Percentiles rank a stretch among this genome's conserved stretches.
Conservation (phyloP, 2,797 vertebrate species). For the Alfaro cultratus region DNA sequence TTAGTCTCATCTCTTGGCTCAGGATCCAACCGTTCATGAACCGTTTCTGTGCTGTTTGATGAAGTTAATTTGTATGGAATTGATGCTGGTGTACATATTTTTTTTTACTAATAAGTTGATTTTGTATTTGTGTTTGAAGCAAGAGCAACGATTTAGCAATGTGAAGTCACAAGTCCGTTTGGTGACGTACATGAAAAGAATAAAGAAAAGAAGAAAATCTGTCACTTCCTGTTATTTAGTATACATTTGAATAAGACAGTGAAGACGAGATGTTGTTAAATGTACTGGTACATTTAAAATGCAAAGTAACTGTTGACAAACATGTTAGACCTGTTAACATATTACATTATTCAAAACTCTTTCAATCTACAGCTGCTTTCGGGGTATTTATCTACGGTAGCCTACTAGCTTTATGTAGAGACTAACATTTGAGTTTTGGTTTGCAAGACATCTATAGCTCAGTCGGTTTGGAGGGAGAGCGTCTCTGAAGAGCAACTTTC, state of each 20-base stretch:
- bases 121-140: neutral
- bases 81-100: neutral
- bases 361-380: too few species aligned
- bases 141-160: neutral
- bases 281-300: conserved; percentile 18
- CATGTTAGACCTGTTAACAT: conserved; percentile 16
- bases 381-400: neutral
- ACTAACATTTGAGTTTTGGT: neutral
- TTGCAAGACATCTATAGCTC: neutral
- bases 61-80: neutral
- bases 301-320: conserved; percentile 28
- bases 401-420: neutral
- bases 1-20: neutral
- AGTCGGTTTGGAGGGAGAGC: neutral
- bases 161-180: neutral
- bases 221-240: conserved; percentile 45
- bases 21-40: neutral
- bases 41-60: conserved; percentile 4
- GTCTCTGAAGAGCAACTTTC: neutral
- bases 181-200: conserved; percentile 16
- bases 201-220: conserved; percentile 14
- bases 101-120: neutral
- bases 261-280: conserved; percentile 24
- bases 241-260: conserved; percentile 13
- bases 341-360: too few species aligned